Conservation (phyloP, 2,797 vertebrate species). For the Paguma larvata region DNA sequence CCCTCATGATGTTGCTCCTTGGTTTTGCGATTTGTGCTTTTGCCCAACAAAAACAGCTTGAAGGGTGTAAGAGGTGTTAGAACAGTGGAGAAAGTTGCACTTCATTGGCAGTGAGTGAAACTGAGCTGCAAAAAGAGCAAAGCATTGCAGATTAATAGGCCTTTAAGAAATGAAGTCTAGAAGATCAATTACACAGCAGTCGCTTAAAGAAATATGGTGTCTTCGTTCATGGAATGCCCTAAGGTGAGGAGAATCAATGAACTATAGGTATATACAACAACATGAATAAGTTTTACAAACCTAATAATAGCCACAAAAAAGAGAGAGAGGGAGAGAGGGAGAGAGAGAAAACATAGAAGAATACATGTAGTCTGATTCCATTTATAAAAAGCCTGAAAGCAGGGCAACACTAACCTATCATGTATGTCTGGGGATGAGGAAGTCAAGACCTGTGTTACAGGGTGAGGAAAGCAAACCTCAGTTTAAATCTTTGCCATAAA, state of each 20-base stretch:
- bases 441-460: background rate
- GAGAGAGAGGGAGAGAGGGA: background rate
- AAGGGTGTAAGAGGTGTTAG: background rate
- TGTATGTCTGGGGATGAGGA: background rate
- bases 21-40: background rate
- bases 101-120: background rate
- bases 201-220: background rate
- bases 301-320: background rate
- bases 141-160: background rate
- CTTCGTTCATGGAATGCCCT: background rate
- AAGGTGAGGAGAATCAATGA: background rate
- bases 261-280: background rate
- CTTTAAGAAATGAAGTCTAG: background rate
- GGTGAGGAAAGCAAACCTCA: background rate
- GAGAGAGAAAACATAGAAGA: background rate
- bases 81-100: background rate
- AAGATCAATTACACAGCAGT: background rate
- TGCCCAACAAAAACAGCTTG: background rate
- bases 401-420: background rate
- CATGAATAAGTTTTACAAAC: background rate
- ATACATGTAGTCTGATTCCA: background rate
- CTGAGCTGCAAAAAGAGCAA: background rate
- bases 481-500: background rate
- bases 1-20: background rate
- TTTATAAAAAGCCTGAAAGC: constrained; percentile 11